Base-by-base conservation (phyloP, 2,888 invertebrate genomes). In the Nematopogon swammerdamellus region DNA sequence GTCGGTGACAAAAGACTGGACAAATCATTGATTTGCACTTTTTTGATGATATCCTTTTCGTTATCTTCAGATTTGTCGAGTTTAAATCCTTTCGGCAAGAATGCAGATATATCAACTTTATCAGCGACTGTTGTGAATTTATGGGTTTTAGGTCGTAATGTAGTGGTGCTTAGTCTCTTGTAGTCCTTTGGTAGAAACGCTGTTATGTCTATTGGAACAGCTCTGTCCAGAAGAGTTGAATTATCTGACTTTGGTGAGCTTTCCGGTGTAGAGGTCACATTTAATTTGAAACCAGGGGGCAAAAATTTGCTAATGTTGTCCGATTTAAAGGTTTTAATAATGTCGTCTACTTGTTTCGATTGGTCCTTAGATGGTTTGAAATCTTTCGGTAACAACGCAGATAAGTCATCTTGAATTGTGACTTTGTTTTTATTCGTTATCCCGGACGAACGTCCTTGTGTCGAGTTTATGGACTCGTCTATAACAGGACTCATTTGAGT, bases 131-230 rank as follows among this genome's bases (percentile, higher is more conserved):
- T 47, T 30, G 70, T 63, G 52, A 69, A 47, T 52, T 65, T 67
- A 18, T 59, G 59, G 5, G 51, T 36, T 55, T 65, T 72, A 30
- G 68, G 54, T 55, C 67, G 67, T 56, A 65, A 69, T 11, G 68
- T 68, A 2, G 62, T 61, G 44, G 70, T 60, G 18, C 62, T 50
- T 50, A 70, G 71, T n/a, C 71, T 61, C 51, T 84, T 85, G 56
- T 76, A 87, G 46, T 80, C 84, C 58, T 86, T 84, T 1, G 88
- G 87, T 51, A 88, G 64, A n/a, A 88, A 67, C 50, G 82, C 70
- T 10, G 82, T 72, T 45, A 85, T 77, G 57, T 85, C 83, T n/a
- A 68, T 53, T 57, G 65, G 60, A 55, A 67, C 54, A 19, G 68
- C 56, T 56, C 71, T 73, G 25, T 66, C 67, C 45, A 72, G 56